These are phyloP conservation scores for Dichetophora obliterata DNA, from an alignment of 2,888 invertebrate genomes.

Conservation along the genomic window DNA sequence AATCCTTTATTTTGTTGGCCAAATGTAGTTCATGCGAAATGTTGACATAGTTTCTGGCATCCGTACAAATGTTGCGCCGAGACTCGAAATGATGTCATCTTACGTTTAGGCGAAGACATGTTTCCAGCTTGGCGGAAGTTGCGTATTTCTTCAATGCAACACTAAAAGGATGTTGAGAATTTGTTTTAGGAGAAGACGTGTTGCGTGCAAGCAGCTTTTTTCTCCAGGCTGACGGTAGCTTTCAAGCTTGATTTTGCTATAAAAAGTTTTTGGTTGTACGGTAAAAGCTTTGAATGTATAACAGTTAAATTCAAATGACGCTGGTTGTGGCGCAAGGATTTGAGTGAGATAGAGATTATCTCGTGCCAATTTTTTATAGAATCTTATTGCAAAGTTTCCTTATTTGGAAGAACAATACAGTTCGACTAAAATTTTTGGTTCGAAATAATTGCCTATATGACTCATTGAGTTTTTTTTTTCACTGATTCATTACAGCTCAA, in stretches of 20 bases:
- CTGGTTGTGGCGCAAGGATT: background rate
- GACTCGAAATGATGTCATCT: slow-evolving; percentile 38
- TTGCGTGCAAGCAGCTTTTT: background rate
- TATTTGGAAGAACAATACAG: too few species aligned
- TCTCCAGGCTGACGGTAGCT: background rate
- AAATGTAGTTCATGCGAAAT: slow-evolving; percentile 45
- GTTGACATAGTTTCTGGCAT: slow-evolving; percentile 32
- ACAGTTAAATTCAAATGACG: background rate
- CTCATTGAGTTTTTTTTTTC: too few species aligned
- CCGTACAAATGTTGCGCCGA: slow-evolving; percentile 18
- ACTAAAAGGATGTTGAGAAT: background rate
- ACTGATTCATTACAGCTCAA: too few species aligned
- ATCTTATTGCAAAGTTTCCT: background rate
- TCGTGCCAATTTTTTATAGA: background rate
- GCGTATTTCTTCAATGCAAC: background rate
- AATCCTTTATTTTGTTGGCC: slow-evolving; percentile 58
- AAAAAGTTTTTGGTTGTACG: background rate
- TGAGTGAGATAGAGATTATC: background rate
- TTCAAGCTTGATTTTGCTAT: background rate
- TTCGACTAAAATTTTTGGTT: too few species aligned
- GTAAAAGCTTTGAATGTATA: background rate
- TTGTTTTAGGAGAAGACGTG: background rate
- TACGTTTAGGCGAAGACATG: background rate
- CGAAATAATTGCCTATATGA: too few species aligned
- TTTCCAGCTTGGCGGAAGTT: background rate